Conservation (phyloP, 2,113 vertebrate species). For the Henicopernis longicauda region DNA sequence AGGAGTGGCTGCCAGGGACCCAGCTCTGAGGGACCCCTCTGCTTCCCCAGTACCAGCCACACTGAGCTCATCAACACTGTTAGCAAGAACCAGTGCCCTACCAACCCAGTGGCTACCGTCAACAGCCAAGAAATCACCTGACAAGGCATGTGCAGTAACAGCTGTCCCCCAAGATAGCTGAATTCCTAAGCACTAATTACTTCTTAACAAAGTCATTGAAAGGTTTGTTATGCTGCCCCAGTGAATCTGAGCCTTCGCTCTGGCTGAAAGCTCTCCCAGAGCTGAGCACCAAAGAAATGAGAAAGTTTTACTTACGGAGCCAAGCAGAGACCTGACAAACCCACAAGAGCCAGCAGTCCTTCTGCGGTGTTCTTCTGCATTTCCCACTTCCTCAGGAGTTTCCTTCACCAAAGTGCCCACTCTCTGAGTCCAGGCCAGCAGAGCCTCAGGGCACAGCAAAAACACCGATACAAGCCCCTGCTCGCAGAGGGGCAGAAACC, state of each 20-base stretch:
- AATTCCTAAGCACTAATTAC: neutral
- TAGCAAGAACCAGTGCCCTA: neutral
- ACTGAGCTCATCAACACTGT: fast-evolving
- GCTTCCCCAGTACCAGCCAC: neutral
- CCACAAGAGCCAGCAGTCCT: fast-evolving
- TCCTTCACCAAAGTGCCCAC: neutral
- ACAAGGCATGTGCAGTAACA: fast-evolving
- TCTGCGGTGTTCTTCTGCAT: fast-evolving
- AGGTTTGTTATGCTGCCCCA: neutral
- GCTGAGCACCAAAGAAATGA: neutral
- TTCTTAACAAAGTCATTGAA: neutral
- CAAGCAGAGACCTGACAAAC: neutral
- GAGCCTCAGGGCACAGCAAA: neutral
- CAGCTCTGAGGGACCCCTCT: neutral
- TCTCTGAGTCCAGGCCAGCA: neutral
- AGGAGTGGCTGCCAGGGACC: neutral
- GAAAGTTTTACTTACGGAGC: neutral
- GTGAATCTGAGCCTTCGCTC: neutral
- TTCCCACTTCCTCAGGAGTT: neutral
- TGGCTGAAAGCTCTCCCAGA: neutral
- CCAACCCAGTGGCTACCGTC: neutral
- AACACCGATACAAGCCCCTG: fast-evolving
- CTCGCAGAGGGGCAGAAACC: no score
- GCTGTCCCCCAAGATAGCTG: neutral
- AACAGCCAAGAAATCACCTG: neutral